These are phyloP conservation scores for Delphinapterus leucas DNA, from an alignment of 2,113 vertebrate genomes.

Conservation along the genomic window DNA sequence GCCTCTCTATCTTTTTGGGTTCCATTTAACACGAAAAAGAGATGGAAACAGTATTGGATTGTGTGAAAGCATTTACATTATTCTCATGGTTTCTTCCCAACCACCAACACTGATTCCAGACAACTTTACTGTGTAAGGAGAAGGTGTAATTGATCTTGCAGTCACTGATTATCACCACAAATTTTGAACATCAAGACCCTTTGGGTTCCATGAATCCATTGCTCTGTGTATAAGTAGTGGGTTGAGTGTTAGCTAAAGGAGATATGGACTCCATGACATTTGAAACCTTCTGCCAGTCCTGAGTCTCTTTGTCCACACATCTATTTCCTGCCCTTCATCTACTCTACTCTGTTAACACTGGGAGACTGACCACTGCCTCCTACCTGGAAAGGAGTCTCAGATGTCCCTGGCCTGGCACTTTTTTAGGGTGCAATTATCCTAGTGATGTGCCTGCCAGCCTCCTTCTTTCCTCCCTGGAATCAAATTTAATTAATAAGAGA, in stretches of 20 bases:
- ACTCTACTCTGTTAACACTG: background rate
- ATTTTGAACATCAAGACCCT: background rate
- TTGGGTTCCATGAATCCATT: background rate
- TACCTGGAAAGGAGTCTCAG: background rate
- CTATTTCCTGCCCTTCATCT: background rate
- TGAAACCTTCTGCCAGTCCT: background rate
- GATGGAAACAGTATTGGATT: background rate
- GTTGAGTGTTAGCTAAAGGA: background rate
- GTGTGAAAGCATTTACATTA: background rate
- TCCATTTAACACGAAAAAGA: background rate
- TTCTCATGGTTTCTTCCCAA: background rate
- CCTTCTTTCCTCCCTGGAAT: background rate
- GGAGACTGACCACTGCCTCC: background rate
- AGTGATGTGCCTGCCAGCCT: background rate
- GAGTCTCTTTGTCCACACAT: background rate
- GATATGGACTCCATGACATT: background rate
- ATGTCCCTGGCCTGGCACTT: background rate
- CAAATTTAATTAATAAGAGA: constrained; percentile 11
- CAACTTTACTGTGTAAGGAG: background rate
- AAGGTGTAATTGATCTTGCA: background rate
- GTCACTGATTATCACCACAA: background rate
- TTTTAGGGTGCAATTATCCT: background rate
- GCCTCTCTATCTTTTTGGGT: background rate
- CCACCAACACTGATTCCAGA: background rate
- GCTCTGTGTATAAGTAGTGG: background rate